Conservation (phyloP, 2,797 vertebrate genomes). For the Helicolenus hilgendorfi region DNA sequence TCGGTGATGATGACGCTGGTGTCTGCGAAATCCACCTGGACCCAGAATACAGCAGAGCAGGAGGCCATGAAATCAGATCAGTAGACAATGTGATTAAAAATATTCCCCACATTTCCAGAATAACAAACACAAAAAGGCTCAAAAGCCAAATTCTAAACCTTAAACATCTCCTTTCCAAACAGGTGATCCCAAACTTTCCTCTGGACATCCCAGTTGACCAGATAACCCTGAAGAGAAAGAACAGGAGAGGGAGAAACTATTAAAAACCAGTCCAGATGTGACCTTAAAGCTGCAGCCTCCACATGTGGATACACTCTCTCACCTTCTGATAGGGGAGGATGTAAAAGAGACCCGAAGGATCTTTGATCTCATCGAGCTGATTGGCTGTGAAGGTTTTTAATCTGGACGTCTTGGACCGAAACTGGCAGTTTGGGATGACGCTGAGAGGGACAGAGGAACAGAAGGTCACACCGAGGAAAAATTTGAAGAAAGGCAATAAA, state of each 20-base stretch:
- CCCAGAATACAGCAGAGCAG: not conserved
- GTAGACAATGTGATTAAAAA: not conserved
- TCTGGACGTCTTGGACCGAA: conserved; percentile 97
- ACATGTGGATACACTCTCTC: conserved; percentile 5
- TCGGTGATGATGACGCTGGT: conserved; percentile 97
- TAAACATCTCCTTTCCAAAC: conserved; percentile 99
- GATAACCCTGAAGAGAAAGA: conserved; percentile 92
- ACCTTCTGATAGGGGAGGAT: conserved; percentile 99
- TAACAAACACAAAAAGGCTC: accelerated
- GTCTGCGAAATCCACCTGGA: conserved; percentile 97
- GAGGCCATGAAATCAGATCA: not conserved
- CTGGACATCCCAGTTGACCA: conserved; percentile 99
- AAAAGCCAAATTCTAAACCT: conserved; percentile 83
- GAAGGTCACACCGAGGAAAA: not conserved
- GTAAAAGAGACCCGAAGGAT: conserved; percentile 97
- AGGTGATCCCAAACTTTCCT: conserved; percentile 99
- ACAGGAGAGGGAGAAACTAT: not conserved
- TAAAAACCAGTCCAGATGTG: not conserved
- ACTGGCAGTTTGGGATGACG: conserved; percentile 98
- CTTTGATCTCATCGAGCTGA: conserved; percentile 98
- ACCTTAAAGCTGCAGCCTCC: not conserved
- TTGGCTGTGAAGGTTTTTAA: conserved; percentile 98
- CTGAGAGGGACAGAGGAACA: conserved; percentile 77
- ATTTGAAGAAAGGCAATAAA: too few species aligned
- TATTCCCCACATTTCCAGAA: not conserved